Evolutionary conservation across 2,888 invertebrate species (phyloP), one percentile per base, ranked within the genome.

Genomic region (Entomobrya multifasciata): DNA sequence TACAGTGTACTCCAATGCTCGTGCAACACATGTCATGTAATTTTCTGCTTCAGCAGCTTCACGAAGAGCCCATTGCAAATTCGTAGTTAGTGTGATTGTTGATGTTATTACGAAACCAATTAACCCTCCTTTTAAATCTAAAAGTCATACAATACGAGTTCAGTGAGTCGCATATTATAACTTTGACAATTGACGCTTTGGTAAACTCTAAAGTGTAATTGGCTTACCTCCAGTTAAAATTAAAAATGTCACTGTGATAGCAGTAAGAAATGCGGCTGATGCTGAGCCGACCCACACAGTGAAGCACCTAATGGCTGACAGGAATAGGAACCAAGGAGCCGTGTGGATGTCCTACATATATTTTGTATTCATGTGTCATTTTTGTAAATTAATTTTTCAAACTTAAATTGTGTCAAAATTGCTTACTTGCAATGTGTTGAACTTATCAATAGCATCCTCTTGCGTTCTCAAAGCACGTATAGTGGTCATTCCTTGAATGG

Each of bases 241-340:
- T 79, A 98, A 95, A 93, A 97, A 97, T 91, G 96, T 96, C 90
- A 97, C 93, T 0, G 97, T 97, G 0, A 98, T 97, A 55, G 96
- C 92, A 0, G 95, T 95, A 86, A 99, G 96, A 93, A 98, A 99
- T 4, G 96, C 89, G 0, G 97, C 95, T 92, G 98, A 98, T 79
- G 97, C 94, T 90, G 96, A 94, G 92, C 99, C 99, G 91, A 99
- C 93, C 95, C 96, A 96, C 91, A 97, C 96, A 0, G 97, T 98
- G 92, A 99, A 98, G 90, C 98, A 98, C 87, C 98, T 95, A 15
- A 97, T 96, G 2, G 97, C 96, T 0, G 96, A 95, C 80, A 99
- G 95, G 92, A 98, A 98, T 91, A 97, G 93, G 92, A 95, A 98
- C 96, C 97, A 99, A 8, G 98, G 96, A 0, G 98, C 96, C 79